Percentiles rank a stretch among this genome's conserved stretches.
Evolutionary conservation across 2,113 vertebrate genomes (phyloP).

Genomic region (Dipodomys stephensi): DNA sequence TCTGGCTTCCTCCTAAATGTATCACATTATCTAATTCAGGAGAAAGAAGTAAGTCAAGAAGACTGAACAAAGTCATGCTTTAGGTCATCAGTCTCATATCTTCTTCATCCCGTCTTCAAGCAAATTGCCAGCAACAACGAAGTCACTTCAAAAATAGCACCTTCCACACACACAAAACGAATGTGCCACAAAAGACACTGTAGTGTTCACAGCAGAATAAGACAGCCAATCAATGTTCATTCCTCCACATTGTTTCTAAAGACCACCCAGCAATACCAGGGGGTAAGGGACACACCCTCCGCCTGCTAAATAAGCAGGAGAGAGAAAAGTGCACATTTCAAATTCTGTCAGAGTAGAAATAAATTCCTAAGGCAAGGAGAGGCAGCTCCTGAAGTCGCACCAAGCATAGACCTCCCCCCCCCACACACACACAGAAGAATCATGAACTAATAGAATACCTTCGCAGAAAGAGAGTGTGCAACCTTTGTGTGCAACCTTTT

Average conservation of each 20-base stretch:
- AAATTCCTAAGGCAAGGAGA: not conserved
- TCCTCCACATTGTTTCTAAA: not conserved
- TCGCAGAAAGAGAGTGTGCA: not conserved
- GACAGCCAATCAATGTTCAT: not conserved
- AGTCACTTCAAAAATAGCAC: not conserved
- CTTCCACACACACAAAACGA: too few species aligned
- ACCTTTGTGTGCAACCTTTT: not conserved
- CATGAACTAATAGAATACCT: not conserved
- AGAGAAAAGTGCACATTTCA: not conserved
- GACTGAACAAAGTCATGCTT: not conserved
- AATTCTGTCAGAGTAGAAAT: slow-evolving; percentile 13
- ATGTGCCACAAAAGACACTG: too few species aligned
- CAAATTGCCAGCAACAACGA: not conserved
- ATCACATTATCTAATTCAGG: not conserved
- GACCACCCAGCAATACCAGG: not conserved
- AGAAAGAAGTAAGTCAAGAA: not conserved
- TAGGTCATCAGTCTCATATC: not conserved
- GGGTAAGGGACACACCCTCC: not conserved
- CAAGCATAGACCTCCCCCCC: not conserved
- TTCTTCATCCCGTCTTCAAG: not conserved
- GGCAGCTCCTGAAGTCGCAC: not conserved
- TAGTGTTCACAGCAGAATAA: not conserved
- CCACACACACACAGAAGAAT: not conserved
- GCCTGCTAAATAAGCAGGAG: not conserved
- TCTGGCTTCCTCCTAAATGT: not conserved